Evolutionary conservation across 2,113 vertebrate genomes (phyloP).

Genomic region (Rhinolophus ferrumequinum): DNA sequence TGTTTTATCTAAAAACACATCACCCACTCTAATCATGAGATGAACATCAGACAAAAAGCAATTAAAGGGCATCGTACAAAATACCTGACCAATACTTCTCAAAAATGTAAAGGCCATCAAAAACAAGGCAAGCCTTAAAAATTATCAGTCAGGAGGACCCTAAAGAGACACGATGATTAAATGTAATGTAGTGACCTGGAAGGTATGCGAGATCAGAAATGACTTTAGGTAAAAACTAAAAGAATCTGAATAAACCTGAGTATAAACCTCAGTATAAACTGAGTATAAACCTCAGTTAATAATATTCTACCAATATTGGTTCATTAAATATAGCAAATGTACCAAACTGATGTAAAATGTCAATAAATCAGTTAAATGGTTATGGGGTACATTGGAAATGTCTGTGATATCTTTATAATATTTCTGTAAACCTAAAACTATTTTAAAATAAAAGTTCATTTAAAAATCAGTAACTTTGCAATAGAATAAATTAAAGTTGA

Average conservation of each 20-base stretch:
- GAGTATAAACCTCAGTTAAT: not conserved
- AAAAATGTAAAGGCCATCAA: not conserved
- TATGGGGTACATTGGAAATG: not conserved
- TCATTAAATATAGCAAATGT: not conserved
- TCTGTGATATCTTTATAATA: not conserved
- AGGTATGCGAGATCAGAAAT: not conserved
- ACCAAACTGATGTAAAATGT: not conserved
- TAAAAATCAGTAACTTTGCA: not conserved
- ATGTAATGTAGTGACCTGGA: not conserved
- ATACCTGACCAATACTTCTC: not conserved
- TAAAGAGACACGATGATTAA: not conserved
- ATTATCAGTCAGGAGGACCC: no score
- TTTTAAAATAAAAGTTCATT: not conserved
- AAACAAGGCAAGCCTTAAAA: not conserved
- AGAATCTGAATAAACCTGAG: not conserved
- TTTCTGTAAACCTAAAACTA: not conserved
- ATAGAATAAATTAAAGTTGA: not conserved
- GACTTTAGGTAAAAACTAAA: not conserved
- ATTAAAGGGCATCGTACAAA: not conserved
- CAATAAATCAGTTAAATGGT: not conserved
- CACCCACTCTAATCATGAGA: not conserved
- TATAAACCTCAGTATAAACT: not conserved
- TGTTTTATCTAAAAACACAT: not conserved
- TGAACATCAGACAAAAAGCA: not conserved
- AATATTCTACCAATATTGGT: not conserved